These are phyloP conservation scores for Grammomys surdaster DNA, from an alignment of 2,113 vertebrate genomes.

Conservation along the genomic window DNA sequence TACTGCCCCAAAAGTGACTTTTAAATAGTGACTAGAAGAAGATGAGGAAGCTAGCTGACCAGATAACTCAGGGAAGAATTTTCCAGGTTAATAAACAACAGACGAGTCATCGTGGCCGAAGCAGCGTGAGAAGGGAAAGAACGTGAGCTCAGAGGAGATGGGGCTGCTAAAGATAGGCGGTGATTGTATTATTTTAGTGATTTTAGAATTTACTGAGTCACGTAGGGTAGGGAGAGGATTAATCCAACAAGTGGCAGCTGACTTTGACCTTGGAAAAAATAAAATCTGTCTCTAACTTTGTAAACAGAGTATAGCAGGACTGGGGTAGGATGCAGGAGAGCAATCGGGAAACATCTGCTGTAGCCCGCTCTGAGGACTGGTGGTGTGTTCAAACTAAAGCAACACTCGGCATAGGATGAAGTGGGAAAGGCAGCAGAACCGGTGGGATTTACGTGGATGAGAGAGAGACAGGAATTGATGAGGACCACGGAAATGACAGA, in stretches of 20 bases:
- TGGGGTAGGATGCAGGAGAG: not conserved
- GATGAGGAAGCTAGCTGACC: not conserved
- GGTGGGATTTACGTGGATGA: not conserved
- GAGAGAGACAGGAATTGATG: not conserved
- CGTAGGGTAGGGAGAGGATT: not conserved
- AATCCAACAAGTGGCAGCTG: not conserved
- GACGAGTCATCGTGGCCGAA: not conserved
- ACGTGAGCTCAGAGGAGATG: not conserved
- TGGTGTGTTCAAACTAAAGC: not conserved
- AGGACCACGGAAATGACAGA: not conserved
- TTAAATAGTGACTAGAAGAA: conserved; percentile 18
- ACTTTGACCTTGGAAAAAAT: conserved; percentile 31
- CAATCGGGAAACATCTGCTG: not conserved
- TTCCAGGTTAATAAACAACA: not conserved
- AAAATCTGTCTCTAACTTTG: not conserved
- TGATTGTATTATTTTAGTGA: not conserved
- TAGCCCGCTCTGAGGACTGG: no score
- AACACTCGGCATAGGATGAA: not conserved
- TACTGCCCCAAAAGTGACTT: not conserved
- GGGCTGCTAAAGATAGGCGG: not conserved
- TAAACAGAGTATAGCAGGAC: not conserved
- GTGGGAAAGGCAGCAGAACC: not conserved
- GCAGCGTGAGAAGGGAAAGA: not conserved
- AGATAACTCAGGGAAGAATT: not conserved
- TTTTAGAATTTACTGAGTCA: not conserved